Base-by-base conservation (phyloP, 2,888 invertebrate genomes). In the Sycophila texana region DNA sequence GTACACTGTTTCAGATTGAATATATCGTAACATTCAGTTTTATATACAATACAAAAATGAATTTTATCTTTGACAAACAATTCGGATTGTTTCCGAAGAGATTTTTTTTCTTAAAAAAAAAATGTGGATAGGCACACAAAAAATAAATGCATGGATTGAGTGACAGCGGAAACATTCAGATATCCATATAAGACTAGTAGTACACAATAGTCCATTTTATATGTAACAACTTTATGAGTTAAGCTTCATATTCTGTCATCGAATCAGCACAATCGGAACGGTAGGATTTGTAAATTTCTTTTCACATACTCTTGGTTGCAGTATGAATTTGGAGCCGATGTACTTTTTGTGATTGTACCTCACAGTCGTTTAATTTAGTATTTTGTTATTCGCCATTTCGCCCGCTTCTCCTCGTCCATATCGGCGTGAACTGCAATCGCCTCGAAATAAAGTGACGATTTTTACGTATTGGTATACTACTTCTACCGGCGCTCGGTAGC, bases 271-370 rank as follows among this genome's bases (percentile, higher is more conserved):
- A 71, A 79, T 79, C 61, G 39, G 75, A n/a, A 60, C 55, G 22
- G 26, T 12, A 51, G 74, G 12, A 71, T 12, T 55, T 58, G 22
- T 49, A 53, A 30, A 77, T 16, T 22, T 73, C 0, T 26, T 26
- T 26, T n/a, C n/a, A 26, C 47, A 26, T 71, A 61, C 55, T 73
- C 20, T 39, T 58, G 39, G 57, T 26, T 55, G 57, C 16, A 60
- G 18, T 63, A 65, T 53, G 55, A 68, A 74, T 20, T 70, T 68
- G 18, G 30, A 66, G 20, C 22, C 22, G 18, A 4, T 55, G 57
- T 39, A 63, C 4, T 70, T 65, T 51, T 57, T 66, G 70, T 65
- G 79, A 79, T 79, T 79, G 74, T 74, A 18, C 70, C 74, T 79
- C 70, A 77, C 77, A 67, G 51, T 67, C 67, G 49, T 66, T 77